Percentiles rank a stretch among this genome's conserved stretches.
phyloP scores from a whole-genome alignment of 2,888 invertebrate species.

The Thymelicus acteon region DNA sequence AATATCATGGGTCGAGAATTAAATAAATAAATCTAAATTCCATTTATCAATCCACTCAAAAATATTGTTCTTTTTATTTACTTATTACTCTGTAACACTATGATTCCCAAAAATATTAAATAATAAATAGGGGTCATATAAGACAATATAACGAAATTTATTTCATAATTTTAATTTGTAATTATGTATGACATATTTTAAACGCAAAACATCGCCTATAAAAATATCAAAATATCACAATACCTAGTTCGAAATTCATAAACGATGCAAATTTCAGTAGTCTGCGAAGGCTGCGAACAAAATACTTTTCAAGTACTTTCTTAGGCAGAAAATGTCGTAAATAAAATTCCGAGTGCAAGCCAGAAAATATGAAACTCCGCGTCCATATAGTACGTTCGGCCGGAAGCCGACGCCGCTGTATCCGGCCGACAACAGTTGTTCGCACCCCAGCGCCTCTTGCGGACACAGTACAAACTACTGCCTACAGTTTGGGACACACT shows the following conservation, averaged over 20 bases:
- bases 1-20: no score
- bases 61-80: no score
- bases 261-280: neutral
- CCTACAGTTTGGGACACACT: slow-evolving; percentile 33
- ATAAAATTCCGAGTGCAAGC: slow-evolving; percentile 51
- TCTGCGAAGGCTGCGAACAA: neutral
- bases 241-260: neutral
- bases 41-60: no score
- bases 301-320: neutral
- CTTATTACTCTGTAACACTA: no score
- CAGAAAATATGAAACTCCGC: slow-evolving; percentile 60
- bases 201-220: no score
- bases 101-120: no score
- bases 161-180: no score
- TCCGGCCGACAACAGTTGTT: slow-evolving; percentile 80
- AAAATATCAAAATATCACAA: no score
- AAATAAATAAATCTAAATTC: no score
- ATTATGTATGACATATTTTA: no score
- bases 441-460: slow-evolving; percentile 77
- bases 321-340: slow-evolving; percentile 39
- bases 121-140: no score
- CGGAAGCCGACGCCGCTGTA: slow-evolving; percentile 78
- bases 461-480: slow-evolving; percentile 67
- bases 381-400: slow-evolving; percentile 66
- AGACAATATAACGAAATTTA: no score